Conservation (phyloP, 2,113 vertebrate species). For the human (Homo sapiens) region GRCh38 chr1:105637501-105638000, state of each 20-base stretch:
- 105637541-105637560: neutral
- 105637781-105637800: neutral
- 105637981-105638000: neutral
- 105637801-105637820: conserved; percentile 32
- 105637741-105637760: neutral
- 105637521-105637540: neutral
- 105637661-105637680: neutral
- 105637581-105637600: neutral
- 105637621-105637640: neutral
- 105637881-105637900: conserved; percentile 19
- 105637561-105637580: neutral
- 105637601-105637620: neutral
- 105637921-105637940: conserved; percentile 20
- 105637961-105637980: neutral
- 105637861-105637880: conserved; percentile 37
- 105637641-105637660: neutral
- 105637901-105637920: conserved; percentile 17
- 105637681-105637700: neutral
- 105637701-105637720: neutral
- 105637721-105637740: neutral
- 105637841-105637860: conserved; percentile 10
- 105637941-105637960: neutral
- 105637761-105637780: neutral
- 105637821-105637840: conserved; percentile 47
- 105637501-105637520: neutral